phyloP scores from a whole-genome alignment of 1,140 invertebrate species.

The Calliopsis andreniformis region DNA sequence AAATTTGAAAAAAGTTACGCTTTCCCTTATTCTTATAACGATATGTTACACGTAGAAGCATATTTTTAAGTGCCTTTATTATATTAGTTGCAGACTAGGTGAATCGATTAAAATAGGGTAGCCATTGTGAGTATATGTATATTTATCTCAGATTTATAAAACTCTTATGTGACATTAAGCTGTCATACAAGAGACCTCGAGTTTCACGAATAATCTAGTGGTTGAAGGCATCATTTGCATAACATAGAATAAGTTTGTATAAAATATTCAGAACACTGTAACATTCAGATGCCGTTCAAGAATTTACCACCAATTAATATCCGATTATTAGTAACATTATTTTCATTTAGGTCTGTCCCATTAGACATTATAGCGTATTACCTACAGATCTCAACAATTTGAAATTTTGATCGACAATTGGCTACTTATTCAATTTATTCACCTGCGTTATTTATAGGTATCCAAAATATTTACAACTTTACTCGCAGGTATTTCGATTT shows the following conservation, averaged over 20 bases:
- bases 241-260: slow-evolving; percentile 60
- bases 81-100: slow-evolving; percentile 56
- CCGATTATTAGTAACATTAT: slow-evolving; percentile 55
- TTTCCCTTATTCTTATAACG: slow-evolving; percentile 43
- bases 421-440: slow-evolving; percentile 61
- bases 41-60: slow-evolving; percentile 32
- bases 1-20: slow-evolving; percentile 14
- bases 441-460: slow-evolving; percentile 62
- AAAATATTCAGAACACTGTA: slow-evolving; percentile 68
- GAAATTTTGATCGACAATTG: slow-evolving; percentile 64
- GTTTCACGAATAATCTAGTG: slow-evolving; percentile 52
- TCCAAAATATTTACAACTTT: slow-evolving; percentile 70
- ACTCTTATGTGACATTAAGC: slow-evolving; percentile 44
- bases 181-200: slow-evolving; percentile 32
- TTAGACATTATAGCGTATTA: slow-evolving; percentile 19
- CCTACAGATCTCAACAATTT: slow-evolving; percentile 47
- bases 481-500: slow-evolving; percentile 41
- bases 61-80: slow-evolving; percentile 43
- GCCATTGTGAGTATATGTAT: slow-evolving; percentile 66
- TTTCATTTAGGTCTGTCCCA: slow-evolving; percentile 44
- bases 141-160: slow-evolving; percentile 58
- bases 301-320: slow-evolving; percentile 59
- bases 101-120: slow-evolving; percentile 65
- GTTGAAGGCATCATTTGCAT: slow-evolving; percentile 48
- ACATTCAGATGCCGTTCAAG: slow-evolving; percentile 58